Evolutionary conservation across 1,140 invertebrate species (phyloP), one percentile per base, ranked within the genome.

Genomic region (Drosophila sturtevanti): DNA sequence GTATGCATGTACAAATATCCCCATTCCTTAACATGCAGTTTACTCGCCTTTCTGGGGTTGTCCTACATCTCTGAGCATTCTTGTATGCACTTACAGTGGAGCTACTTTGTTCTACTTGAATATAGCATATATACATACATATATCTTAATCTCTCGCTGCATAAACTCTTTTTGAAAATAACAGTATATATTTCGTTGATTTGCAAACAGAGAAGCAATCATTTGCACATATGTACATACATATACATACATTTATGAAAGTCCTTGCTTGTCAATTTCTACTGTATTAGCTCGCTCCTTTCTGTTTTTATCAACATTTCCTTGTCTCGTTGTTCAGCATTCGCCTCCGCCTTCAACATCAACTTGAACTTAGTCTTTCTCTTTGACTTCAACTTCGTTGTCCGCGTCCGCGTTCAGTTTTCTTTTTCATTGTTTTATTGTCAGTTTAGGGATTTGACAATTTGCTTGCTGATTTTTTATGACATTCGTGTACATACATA

Each of bases 401-500:
- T 24, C 34, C 41, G n/a, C 44, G 75, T 63, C 54, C 54, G 58
- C 60, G 56, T 81, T 79, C 41, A 21, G 68, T 79, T 79, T 67
- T 87, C 74, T 87, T 87, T 79, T 89, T 87, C 89, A 87, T 87
- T 87, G 82, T 87, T 87, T 87, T 87, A 87, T 87, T 87, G 82
- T 87, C 82, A 87, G 84, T 87, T 87, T 87, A 87, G 82, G 82
- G 82, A 87, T 87, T 87, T 87, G 82, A 87, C 82, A 87, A 87
- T 87, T 87, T 87, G 82, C 84, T 89, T 87, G 82, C 82, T 87
- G 82, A 87, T 87, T 87, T 87, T 87, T 87, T 87, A 87, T 87
- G 82, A 87, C 82, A 87, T 89, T 87, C 82, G 89, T 87, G 82
- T 86, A 86, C 87, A 82, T 78, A 87, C 16, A 44, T 7, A 44